Conservation (phyloP, 2,888 invertebrate genomes). For the Athetis lepigone region DNA sequence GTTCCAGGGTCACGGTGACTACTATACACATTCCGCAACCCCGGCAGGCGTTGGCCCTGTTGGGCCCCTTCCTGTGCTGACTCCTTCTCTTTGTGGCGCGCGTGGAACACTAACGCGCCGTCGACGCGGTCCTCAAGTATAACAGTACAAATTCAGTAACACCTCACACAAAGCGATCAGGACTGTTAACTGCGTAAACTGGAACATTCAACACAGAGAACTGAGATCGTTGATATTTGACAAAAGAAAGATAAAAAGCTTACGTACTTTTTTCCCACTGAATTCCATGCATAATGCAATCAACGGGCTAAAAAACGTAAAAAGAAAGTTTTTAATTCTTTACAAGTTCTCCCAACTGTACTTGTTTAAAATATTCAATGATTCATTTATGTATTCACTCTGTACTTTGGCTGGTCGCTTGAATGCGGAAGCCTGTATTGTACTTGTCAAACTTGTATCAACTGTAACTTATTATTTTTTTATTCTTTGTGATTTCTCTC, state of each 20-base stretch:
- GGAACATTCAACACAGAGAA: constrained; percentile 9
- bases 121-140: too few species aligned
- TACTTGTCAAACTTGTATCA: constrained; percentile 42
- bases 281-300: constrained; percentile 57
- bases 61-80: too few species aligned
- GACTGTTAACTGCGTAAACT: constrained; percentile 30
- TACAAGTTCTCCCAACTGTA: constrained; percentile 29
- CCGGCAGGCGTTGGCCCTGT: too few species aligned
- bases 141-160: neutral
- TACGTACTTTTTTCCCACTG: constrained; percentile 15
- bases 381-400: constrained; percentile 51
- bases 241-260: constrained; percentile 40
- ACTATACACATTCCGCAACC: too few species aligned
- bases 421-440: constrained; percentile 19
- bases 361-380: constrained; percentile 57
- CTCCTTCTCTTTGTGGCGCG: too few species aligned
- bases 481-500: constrained; percentile 19
- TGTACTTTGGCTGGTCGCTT: constrained; percentile 24
- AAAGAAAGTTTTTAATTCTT: constrained; percentile 36
- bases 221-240: constrained; percentile 42
- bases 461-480: constrained; percentile 23
- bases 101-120: too few species aligned
- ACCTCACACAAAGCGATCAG: constrained; percentile 9
- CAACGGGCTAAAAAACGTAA: constrained; percentile 36
- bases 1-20: too few species aligned